phyloP scores from a whole-genome alignment of 1,140 invertebrate species.

The Caenorhabditis brenneri region DNA sequence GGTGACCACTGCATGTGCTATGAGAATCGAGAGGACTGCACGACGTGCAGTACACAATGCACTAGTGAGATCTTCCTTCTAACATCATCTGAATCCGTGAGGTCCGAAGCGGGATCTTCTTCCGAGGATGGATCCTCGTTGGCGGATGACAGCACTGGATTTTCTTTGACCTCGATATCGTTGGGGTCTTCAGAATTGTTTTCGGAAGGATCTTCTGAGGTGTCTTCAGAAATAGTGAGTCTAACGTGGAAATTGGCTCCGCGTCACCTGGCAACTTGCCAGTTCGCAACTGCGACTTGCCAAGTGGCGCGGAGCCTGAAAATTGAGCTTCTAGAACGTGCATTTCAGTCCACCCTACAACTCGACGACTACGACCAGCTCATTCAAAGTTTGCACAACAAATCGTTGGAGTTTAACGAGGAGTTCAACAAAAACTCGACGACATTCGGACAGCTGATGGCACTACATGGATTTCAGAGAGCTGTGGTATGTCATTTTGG shows the following conservation, averaged over 20 bases:
- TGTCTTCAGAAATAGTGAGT: too few relatives aligned
- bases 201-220: too few relatives aligned
- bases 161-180: background rate
- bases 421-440: background rate
- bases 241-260: too few relatives aligned
- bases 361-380: background rate
- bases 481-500: background rate
- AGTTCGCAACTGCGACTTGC: too few relatives aligned
- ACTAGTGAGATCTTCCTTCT: constrained; percentile 10
- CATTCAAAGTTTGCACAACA: background rate
- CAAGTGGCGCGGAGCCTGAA: too few relatives aligned
- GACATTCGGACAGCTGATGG: background rate
- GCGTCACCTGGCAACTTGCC: too few relatives aligned
- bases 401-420: background rate
- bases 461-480: background rate
- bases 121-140: background rate
- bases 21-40: background rate
- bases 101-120: background rate
- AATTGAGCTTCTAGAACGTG: too few relatives aligned
- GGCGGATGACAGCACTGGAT: background rate
- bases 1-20: background rate
- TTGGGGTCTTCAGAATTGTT: background rate
- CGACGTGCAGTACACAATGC: background rate
- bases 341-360: background rate
- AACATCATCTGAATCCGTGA: background rate